phyloP scores from a whole-genome alignment of 64 coral and sea anemone genomes.

The Astreopora myriophthalma region DNA sequence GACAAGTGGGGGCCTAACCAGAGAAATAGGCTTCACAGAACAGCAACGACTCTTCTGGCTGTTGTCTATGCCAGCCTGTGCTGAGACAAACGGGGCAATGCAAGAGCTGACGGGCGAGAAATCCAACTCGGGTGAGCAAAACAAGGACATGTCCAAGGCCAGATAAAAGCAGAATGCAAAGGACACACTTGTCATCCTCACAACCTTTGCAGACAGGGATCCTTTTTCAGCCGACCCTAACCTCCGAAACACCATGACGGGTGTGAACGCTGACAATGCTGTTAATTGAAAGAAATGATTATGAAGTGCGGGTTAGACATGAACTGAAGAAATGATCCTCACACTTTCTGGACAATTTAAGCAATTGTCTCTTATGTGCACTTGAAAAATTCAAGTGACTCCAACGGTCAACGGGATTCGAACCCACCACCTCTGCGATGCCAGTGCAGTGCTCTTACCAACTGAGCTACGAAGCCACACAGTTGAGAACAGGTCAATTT shows the following conservation, averaged over 20 bases:
- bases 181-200: conserved; percentile 46
- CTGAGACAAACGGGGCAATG: conserved; percentile 37
- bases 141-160: conserved; percentile 33
- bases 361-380: too few relatives aligned
- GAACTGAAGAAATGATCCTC: too few relatives aligned
- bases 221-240: neutral
- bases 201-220: neutral
- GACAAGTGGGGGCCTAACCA: conserved; percentile 50
- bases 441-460: too few relatives aligned
- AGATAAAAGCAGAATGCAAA: conserved; percentile 19
- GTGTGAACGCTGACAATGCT: conserved; percentile 42
- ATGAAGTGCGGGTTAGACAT: too few relatives aligned
- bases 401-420: too few relatives aligned
- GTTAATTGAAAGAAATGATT: too few relatives aligned
- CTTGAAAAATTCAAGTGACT: too few relatives aligned
- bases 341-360: too few relatives aligned
- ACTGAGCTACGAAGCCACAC: too few relatives aligned
- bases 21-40: conserved; percentile 42
- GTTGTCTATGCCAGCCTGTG: too few relatives aligned
- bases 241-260: conserved; percentile 55
- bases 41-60: conserved; percentile 57
- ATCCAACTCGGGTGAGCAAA: conserved; percentile 40
- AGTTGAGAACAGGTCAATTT: too few relatives aligned
- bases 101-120: conserved; percentile 27
- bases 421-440: too few relatives aligned